Evolutionary conservation across 2,888 invertebrate species (phyloP).

Genomic region (Ommatoiulus sabulosus): DNA sequence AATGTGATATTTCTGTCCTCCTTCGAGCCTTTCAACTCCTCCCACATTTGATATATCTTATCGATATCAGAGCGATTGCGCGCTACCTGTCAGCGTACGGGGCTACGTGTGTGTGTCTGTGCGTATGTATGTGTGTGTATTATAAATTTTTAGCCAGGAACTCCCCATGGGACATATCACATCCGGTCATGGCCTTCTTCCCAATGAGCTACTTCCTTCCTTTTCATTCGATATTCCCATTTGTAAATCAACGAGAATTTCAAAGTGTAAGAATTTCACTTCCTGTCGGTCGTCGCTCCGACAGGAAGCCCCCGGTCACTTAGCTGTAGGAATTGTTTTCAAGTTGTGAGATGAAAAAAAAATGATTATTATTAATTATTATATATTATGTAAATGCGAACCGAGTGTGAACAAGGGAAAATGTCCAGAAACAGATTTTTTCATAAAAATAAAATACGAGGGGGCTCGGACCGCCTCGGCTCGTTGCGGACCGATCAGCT

Average conservation of each 20-base stretch:
- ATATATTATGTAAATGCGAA: conserved; percentile 48
- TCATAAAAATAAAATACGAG: conserved; percentile 41
- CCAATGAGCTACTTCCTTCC: conserved; percentile 51
- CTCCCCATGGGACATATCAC: conserved; percentile 56
- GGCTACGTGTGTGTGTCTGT: conserved; percentile 19
- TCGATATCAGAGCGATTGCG: conserved; percentile 48
- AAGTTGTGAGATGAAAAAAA: conserved; percentile 41
- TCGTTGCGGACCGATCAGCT: conserved; percentile 27
- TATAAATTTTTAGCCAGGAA: conserved; percentile 47
- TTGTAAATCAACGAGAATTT: conserved; percentile 47
- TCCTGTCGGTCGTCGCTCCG: conserved; percentile 30
- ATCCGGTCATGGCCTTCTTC: conserved; percentile 54
- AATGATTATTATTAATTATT: conserved; percentile 40
- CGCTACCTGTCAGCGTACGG: conserved; percentile 43
- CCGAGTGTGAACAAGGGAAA: conserved; percentile 40
- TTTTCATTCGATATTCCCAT: conserved; percentile 45
- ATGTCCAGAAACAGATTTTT: conserved; percentile 48
- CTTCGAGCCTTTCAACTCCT: conserved; percentile 47
- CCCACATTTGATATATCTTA: conserved; percentile 45
- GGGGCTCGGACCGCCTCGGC: conserved; percentile 18
- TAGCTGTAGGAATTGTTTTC: conserved; percentile 47
- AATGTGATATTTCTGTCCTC: conserved; percentile 48
- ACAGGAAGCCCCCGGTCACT: conserved; percentile 5
- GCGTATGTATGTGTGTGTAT: conserved; percentile 27
- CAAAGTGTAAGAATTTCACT: conserved; percentile 31